Base-by-base conservation (phyloP, 2,888 invertebrate species). In the Cheilosia vulpina region DNA sequence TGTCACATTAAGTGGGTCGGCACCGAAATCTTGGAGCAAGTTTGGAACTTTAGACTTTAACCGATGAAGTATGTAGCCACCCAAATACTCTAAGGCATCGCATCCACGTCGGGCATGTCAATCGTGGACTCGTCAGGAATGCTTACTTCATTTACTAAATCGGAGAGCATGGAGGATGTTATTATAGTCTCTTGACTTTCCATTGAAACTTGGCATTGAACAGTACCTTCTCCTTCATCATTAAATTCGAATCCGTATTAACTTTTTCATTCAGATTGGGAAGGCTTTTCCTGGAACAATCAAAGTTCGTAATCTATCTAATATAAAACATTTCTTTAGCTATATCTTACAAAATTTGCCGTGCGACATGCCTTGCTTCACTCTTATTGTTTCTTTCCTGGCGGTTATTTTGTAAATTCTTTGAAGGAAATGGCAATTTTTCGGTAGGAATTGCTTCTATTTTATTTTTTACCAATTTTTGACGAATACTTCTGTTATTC, bases 391-490 rank as follows among this genome's bases (percentile, higher is more conserved):
- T 21, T 21, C 21, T 21, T 21, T 21, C 21, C 21, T 21, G 2
- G 2, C 21, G 1, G 21, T 21, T 21, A 2, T 1, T 21, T 21
- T 21, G 21, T 2, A 21, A 21, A 2, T 21, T 2, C 21, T 21
- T 21, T 21, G 21, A 21, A 21, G 21, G 21, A 21, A 21, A 21
- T 21, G 21, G 21, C 21, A 21, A 21, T 0, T 21, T 21, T 21
- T 21, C 21, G 21, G 21, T 21, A 2, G 21, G 65, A 52, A 65
- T 19, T 34, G 65, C 52, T 41, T 65, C 52, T 17, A 19, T 65
- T 65, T 2, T 52, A 50, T 19, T 50, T 63, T 63, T 63, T 63
- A 19, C 47, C 50, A 47, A 34, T 63, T 34, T 50, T 63, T 21
- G 65, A 52, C 13, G 52, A 65, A 15, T 57, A 57, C 5, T 57